Percentiles rank a stretch among this genome's conserved stretches.
These are phyloP conservation scores for Spinus pinus DNA, from an alignment of 2,797 vertebrate species.

Conservation along the genomic window DNA sequence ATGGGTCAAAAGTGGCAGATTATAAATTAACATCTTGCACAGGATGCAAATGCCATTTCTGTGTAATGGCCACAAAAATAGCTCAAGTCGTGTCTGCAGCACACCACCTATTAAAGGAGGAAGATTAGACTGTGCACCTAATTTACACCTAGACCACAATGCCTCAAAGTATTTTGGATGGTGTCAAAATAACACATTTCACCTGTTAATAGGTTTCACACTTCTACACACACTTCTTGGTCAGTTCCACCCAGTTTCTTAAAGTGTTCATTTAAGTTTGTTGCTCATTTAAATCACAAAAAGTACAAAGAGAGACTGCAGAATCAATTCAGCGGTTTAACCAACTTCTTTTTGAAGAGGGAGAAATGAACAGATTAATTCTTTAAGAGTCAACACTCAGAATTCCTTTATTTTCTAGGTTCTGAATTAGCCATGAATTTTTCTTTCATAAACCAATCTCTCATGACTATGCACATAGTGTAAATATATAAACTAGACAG, in stretches of 20 bases:
- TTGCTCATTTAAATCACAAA: background rate
- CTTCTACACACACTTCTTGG: background rate
- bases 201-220: background rate
- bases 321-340: background rate
- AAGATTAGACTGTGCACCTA: background rate
- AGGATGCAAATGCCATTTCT: background rate
- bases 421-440: constrained; percentile 17
- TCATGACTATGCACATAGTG: background rate
- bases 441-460: constrained; percentile 7
- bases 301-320: background rate
- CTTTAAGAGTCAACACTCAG: constrained; percentile 12
- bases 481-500: constrained; percentile 47
- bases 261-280: background rate
- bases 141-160: background rate
- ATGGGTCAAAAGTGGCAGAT: background rate
- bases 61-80: background rate
- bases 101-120: background rate
- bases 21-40: background rate
- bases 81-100: background rate
- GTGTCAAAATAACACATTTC: background rate
- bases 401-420: constrained; percentile 54
- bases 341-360: background rate
- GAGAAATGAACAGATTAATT: constrained; percentile 38
- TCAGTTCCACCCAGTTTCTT: background rate
- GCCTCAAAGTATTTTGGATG: background rate